Evolutionary conservation across 2,888 invertebrate species (phyloP).

Genomic region (Xestia c-nigrum): DNA sequence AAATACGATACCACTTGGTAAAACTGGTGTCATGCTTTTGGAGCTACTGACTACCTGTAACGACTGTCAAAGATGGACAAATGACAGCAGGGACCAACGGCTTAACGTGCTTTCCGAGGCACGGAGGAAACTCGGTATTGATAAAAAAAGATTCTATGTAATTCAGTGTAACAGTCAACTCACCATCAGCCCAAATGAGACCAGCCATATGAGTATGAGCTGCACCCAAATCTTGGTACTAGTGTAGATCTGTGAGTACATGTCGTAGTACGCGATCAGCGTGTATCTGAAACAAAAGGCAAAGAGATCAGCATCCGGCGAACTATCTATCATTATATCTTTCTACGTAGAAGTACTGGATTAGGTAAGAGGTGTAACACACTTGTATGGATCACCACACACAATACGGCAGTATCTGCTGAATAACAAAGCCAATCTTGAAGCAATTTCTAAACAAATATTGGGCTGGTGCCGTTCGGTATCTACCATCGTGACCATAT

Average conservation of each 20-base stretch:
- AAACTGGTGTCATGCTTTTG: no score
- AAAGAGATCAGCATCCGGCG: conserved; percentile 17
- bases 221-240: conserved; percentile 93
- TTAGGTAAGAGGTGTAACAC: neutral
- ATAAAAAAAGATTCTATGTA: neutral
- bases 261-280: conserved; percentile 94
- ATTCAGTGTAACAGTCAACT: conserved; percentile 67
- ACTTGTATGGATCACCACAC: neutral
- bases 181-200: conserved; percentile 94
- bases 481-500: neutral
- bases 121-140: no score
- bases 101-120: no score
- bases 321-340: neutral
- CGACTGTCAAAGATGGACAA: no score
- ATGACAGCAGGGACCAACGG: no score
- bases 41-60: no score
- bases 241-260: conserved; percentile 95
- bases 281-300: conserved; percentile 93
- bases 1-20: no score
- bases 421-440: neutral
- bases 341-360: neutral
- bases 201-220: conserved; percentile 94
- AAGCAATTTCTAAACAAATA: neutral
- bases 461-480: neutral
- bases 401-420: neutral